These are phyloP conservation scores for Toxostoma redivivum DNA, from an alignment of 2,113 vertebrate species.

Conservation along the genomic window DNA sequence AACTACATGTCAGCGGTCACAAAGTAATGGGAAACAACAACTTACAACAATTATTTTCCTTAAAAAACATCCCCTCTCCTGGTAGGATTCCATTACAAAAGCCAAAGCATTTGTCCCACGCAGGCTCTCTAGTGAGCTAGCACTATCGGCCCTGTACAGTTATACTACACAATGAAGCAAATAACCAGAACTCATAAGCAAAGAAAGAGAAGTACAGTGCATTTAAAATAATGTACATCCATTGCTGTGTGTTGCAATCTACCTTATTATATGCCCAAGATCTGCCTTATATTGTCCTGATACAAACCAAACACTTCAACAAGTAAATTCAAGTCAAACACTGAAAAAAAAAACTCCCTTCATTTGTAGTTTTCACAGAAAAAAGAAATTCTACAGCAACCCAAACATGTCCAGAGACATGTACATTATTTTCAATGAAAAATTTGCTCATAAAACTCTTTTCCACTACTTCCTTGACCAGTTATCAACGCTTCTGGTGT, in stretches of 20 bases:
- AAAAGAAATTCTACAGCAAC: not conserved
- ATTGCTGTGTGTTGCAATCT: not conserved
- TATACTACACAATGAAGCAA: fast-evolving
- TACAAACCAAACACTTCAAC: not conserved
- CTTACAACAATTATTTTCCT: not conserved
- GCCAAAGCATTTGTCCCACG: not conserved
- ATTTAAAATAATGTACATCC: not conserved
- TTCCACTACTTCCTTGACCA: not conserved
- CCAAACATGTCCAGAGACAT: not conserved
- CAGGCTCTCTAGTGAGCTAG: not conserved
- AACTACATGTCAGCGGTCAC: not conserved
- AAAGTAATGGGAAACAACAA: not conserved
- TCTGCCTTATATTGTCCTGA: not conserved
- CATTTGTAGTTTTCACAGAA: not conserved
- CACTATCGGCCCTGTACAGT: not conserved
- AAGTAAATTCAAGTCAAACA: not conserved
- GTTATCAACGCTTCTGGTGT: not conserved
- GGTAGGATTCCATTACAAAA: not conserved
- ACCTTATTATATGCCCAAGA: not conserved
- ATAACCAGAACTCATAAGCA: not conserved
- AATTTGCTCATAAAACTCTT: not conserved
- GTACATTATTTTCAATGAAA: not conserved
- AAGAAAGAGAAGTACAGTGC: not conserved
- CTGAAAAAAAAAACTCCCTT: not conserved
- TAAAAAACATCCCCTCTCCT: not conserved